Conservation (phyloP, 2,113 vertebrate species). For the Hyperoodon ampullatus region DNA sequence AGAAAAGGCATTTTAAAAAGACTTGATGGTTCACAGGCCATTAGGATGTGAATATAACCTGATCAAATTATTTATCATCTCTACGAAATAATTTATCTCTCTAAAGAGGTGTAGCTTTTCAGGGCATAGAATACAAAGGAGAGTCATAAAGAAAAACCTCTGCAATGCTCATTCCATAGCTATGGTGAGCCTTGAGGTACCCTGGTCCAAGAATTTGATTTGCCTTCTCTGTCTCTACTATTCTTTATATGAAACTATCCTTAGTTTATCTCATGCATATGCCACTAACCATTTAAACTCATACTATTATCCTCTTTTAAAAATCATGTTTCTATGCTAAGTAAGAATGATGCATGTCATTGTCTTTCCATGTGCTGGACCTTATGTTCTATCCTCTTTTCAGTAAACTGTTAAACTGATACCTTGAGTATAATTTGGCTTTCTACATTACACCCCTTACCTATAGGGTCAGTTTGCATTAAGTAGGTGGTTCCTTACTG, state of each 20-base stretch:
- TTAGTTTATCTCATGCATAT: not conserved
- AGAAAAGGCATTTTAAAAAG: constrained; percentile 17
- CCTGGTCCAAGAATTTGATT: not conserved
- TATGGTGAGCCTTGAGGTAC: not conserved
- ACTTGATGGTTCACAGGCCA: not conserved
- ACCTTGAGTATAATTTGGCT: not conserved
- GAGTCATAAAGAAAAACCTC: not conserved
- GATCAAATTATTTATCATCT: constrained; percentile 48
- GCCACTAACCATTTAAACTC: not conserved
- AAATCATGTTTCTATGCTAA: not conserved
- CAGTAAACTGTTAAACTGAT: not conserved
- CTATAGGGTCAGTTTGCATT: not conserved
- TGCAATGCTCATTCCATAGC: not conserved
- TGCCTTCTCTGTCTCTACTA: not conserved
- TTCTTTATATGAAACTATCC: not conserved
- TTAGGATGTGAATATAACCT: not conserved
- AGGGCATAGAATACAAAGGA: not conserved
- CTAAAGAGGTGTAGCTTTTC: not conserved
- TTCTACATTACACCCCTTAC: not conserved
- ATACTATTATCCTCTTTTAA: not conserved
- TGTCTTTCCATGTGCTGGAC: not conserved
- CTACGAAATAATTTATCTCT: not conserved
- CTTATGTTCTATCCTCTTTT: rapidly evolving
- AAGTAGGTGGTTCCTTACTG: not conserved
- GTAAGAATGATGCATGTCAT: not conserved